phyloP scores from a whole-genome alignment of 2,888 invertebrate species.

The Cecidostiba fungosa region DNA sequence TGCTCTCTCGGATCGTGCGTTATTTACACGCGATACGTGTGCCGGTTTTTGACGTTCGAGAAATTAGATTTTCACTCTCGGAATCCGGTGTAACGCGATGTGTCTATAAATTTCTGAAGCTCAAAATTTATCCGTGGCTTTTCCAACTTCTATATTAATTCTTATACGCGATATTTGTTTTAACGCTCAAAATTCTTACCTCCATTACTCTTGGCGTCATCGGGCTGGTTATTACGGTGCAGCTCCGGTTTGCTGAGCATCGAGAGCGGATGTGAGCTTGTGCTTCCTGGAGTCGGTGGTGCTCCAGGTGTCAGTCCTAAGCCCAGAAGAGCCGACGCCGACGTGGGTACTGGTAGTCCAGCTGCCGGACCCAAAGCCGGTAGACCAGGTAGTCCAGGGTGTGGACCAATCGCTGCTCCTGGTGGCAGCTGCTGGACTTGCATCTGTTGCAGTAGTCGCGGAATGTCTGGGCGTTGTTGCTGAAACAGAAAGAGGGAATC shows the following conservation, averaged over 20 bases:
- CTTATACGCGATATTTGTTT: no score
- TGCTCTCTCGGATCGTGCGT: not conserved
- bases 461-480: constrained; percentile 93
- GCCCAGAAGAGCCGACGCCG: constrained; percentile 80
- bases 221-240: constrained; percentile 84
- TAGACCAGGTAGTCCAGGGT: constrained; percentile 84
- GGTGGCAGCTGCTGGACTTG: constrained; percentile 93
- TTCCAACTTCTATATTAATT: no score
- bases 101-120: not conserved
- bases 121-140: no score
- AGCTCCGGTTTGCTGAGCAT: constrained; percentile 90
- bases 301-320: constrained; percentile 79
- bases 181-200: no score
- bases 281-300: constrained; percentile 83
- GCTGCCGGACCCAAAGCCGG: constrained; percentile 80
- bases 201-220: constrained; percentile 89
- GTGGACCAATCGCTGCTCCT: constrained; percentile 87
- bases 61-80: constrained; percentile 38
- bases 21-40: constrained; percentile 36
- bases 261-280: constrained; percentile 88
- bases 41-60: constrained; percentile 40
- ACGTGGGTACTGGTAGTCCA: constrained; percentile 79
- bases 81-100: not conserved
- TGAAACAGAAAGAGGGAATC: constrained; percentile 77
- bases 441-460: constrained; percentile 94